A percentile compares a stretch with the other conserved stretches of the same genome.
phyloP scores from a whole-genome alignment of 2,888 invertebrate genomes.

The Sisyra terminalis region DNA sequence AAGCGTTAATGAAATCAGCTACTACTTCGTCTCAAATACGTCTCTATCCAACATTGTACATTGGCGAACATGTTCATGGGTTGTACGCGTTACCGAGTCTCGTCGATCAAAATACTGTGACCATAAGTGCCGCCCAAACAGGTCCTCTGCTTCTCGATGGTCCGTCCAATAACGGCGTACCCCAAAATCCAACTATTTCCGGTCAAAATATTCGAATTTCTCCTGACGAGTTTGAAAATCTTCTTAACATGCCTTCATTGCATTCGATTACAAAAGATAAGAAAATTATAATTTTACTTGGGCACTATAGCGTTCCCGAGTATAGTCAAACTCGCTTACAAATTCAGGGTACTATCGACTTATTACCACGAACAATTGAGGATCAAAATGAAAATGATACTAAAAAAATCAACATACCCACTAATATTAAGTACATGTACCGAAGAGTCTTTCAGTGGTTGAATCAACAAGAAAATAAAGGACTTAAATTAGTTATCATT shows the following conservation, averaged over 20 bases:
- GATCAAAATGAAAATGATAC: conserved; percentile 38
- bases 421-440: conserved; percentile 18
- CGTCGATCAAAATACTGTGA: conserved; percentile 78
- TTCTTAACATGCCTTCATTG: conserved; percentile 12
- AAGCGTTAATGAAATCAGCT: conserved; percentile 32
- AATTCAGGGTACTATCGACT: conserved; percentile 20
- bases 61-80: conserved; percentile 76
- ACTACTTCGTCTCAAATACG: conserved; percentile 28
- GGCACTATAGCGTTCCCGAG: conserved; percentile 58
- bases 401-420: conserved; percentile 22
- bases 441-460: conserved; percentile 40
- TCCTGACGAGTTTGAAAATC: conserved; percentile 4
- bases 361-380: conserved; percentile 25
- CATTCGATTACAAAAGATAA: conserved; percentile 21
- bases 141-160: conserved; percentile 59
- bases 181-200: conserved; percentile 2
- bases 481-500: conserved; percentile 49
- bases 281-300: conserved; percentile 29
- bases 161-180: conserved; percentile 25
- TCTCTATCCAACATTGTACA: conserved; percentile 65
- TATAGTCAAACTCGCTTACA: conserved; percentile 25
- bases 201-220: conserved; percentile 6
- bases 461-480: conserved; percentile 60
- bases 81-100: conserved; percentile 84
- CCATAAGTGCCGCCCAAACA: conserved; percentile 56